phyloP scores from a whole-genome alignment of 2,797 vertebrate genomes.

The Arctocebus calabarensis region DNA sequence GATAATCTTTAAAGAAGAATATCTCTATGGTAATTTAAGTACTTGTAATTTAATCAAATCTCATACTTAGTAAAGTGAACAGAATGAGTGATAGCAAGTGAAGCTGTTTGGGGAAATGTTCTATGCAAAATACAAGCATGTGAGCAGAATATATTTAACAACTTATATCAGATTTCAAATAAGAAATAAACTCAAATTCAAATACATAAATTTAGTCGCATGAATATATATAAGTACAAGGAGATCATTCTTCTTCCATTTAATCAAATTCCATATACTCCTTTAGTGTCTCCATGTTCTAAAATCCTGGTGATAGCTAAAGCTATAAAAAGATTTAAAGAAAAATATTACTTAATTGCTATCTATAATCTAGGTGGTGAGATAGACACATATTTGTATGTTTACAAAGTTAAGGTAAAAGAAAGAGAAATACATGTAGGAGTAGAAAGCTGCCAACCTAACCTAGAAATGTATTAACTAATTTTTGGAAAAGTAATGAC shows the following conservation, averaged over 20 bases:
- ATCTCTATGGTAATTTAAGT: neutral
- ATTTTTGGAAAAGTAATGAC: neutral
- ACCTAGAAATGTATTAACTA: neutral
- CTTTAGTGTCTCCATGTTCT: neutral
- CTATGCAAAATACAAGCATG: neutral
- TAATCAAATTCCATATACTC: slow-evolving; percentile 16
- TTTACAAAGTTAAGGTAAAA: neutral
- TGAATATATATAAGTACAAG: neutral
- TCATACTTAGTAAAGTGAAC: neutral
- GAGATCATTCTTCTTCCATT: neutral
- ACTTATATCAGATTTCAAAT: neutral
- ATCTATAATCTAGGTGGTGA: neutral
- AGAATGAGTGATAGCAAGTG: neutral
- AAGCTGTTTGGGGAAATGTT: neutral
- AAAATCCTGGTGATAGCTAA: neutral
- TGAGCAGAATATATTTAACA: slow-evolving; percentile 41
- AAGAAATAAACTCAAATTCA: slow-evolving; percentile 1
- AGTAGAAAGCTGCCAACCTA: neutral
- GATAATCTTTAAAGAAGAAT: neutral
- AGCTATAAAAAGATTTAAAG: neutral
- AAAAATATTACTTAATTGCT: neutral
- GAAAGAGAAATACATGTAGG: neutral
- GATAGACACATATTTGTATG: neutral
- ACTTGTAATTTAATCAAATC: neutral
- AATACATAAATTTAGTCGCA: neutral